Conservation (phyloP, 2,797 vertebrate genomes). For the Sebastiscus tertius region DNA sequence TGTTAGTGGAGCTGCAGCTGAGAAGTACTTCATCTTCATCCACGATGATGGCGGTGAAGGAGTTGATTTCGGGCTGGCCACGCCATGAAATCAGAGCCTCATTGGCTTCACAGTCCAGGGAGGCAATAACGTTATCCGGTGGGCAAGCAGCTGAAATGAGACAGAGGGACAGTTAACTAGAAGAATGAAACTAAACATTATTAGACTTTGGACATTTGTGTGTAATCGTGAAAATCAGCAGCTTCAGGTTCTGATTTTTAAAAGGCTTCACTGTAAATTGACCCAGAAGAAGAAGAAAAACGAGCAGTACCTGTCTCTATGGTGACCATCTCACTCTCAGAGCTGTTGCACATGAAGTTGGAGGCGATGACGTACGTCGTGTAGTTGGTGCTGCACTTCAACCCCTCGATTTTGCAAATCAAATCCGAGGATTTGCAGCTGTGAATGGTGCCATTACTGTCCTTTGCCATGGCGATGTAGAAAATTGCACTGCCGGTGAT, state of each 20-base stretch:
- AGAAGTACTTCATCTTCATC: constrained; percentile 65
- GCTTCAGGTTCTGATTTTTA: background rate
- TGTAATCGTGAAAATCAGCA: background rate
- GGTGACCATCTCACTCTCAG: constrained; percentile 60
- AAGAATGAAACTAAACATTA: background rate
- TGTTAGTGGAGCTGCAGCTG: constrained; percentile 74
- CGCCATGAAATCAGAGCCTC: constrained; percentile 78
- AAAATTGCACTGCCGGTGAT: constrained; percentile 54
- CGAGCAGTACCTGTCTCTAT: constrained; percentile 78
- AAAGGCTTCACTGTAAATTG: background rate
- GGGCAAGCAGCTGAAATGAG: constrained; percentile 74
- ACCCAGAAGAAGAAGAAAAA: background rate
- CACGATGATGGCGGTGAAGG: constrained; percentile 74
- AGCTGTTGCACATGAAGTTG: constrained; percentile 81
- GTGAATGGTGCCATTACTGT: constrained; percentile 44
- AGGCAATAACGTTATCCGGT: constrained; percentile 57
- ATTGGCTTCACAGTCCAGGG: constrained; percentile 77
- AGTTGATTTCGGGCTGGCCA: constrained; percentile 34
- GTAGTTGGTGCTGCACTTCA: constrained; percentile 81
- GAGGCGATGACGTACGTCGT: constrained; percentile 64
- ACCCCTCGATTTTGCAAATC: constrained; percentile 67
- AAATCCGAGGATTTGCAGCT: constrained; percentile 60
- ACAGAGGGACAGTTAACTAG: background rate
- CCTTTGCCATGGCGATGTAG: constrained; percentile 66
- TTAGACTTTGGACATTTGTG: background rate